Evolutionary conservation across 2,888 invertebrate genomes (phyloP).

Genomic region (Heliconius cydno): DNA sequence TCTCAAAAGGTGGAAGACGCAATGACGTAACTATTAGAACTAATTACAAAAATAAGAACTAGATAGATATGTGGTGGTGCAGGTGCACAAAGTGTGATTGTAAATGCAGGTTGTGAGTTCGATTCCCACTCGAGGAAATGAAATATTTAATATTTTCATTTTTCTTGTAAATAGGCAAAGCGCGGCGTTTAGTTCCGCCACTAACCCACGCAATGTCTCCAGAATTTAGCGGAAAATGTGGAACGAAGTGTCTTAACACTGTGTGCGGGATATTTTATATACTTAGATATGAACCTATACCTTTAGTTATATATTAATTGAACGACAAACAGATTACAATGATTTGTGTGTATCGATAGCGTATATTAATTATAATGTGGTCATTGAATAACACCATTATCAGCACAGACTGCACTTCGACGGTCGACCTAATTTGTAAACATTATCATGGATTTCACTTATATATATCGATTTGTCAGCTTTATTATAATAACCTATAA

Average conservation of each 20-base stretch:
- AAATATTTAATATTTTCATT: too few species aligned
- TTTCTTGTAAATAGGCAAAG: too few species aligned
- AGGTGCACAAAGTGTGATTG: too few species aligned
- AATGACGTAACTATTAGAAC: conserved; percentile 23
- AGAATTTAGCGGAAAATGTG: accelerated
- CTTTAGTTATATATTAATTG: conserved; percentile 63
- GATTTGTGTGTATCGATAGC: conserved; percentile 69
- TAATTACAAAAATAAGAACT: background rate
- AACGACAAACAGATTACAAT: conserved; percentile 63
- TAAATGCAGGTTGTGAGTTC: too few species aligned
- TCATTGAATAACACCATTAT: conserved; percentile 70
- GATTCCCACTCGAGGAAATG: too few species aligned
- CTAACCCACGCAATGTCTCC: too few species aligned
- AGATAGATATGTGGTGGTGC: too few species aligned
- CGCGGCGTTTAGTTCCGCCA: too few species aligned
- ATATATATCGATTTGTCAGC: conserved; percentile 5
- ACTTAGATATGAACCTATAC: background rate
- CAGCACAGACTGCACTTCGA: conserved; percentile 38
- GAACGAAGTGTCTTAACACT: too few species aligned
- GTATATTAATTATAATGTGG: conserved; percentile 67
- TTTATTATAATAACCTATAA: background rate
- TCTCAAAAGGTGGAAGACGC: background rate
- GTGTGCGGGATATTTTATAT: conserved; percentile 18
- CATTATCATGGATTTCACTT: conserved; percentile 16
- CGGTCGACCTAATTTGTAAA: conserved; percentile 31